A percentile compares a stretch with the other conserved stretches of the same genome.
Conservation (phyloP, 2,113 vertebrate genomes). For the Centropristis striata region DNA sequence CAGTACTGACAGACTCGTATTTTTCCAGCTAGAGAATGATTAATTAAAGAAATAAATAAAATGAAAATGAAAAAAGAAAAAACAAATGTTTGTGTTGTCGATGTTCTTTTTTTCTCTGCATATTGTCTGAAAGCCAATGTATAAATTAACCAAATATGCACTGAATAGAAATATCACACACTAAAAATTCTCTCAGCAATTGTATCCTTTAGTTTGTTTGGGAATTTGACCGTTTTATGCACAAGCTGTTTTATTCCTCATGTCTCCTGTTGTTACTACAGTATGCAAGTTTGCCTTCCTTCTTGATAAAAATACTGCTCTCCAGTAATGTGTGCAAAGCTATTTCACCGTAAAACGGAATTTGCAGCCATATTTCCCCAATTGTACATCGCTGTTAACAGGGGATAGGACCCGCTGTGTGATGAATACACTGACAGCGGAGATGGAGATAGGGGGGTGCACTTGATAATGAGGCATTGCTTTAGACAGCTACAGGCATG, state of each 20-base stretch:
- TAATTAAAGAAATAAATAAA: not conserved
- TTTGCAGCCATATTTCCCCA: conserved; percentile 21
- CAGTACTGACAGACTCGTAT: conserved; percentile 1
- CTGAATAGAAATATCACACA: not conserved
- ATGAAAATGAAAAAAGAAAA: too few relatives aligned
- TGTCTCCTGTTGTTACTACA: not conserved
- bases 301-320: not conserved
- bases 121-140: not conserved
- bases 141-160: too few relatives aligned
- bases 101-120: not conserved
- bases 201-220: not conserved
- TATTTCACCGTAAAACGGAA: conserved; percentile 20
- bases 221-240: not conserved
- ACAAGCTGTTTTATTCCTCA: not conserved
- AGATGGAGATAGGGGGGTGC: conserved; percentile 47
- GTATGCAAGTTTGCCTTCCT: not conserved
- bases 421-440: conserved; percentile 60
- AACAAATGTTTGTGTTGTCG: too few relatives aligned
- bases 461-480: conserved; percentile 73
- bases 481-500: conserved; percentile 69
- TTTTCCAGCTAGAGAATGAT: not conserved
- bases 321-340: conserved; percentile 5
- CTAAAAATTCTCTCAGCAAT: not conserved
- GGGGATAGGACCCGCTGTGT: conserved; percentile 50
- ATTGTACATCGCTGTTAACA: conserved; percentile 43